Evolutionary conservation across 1,140 invertebrate genomes (phyloP), one percentile per base, ranked within the genome.

Genomic region (Acromyrmex echinatior): DNA sequence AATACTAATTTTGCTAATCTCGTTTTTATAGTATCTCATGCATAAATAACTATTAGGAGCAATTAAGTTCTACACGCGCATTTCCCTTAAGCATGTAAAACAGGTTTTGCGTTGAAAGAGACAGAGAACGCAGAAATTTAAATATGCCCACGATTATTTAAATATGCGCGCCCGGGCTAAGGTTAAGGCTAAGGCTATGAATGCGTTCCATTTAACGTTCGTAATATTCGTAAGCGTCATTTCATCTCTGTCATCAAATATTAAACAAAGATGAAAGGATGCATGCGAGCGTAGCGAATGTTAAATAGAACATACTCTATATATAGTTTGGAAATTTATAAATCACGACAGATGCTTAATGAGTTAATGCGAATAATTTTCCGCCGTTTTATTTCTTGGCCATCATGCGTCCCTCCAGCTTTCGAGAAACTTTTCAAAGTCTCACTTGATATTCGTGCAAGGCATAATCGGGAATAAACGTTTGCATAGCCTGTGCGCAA

Each of bases 391-490:
- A 70, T 79, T 85, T 45, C 60, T 63, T 56, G 35, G 39, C 25
- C 31, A 21, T 21, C 49, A 18, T 25, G 53, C 35, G 12, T 60
- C 21, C 51, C 28, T 51, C 49, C 6, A 16, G 21, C 21, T 79
- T 86, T 21, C 14, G 18, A 86, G 82, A 79, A 86, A 68, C 49
- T 79, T 56, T 58, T 66, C 60, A 79, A 53, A 79, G 63, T 16
- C 25, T 56, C 49, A 12, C n/a, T 49, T 79, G 31, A 78, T 79
- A 66, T 56, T 56, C 45, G 25, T 79, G 74, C 21, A 79, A n/a
- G n/a, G 45, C 18, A 45, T 79, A 86, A 78, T 86, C 82, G 21
- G 28, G 25, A 77, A 79, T 86, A 66, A 86, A 79, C 18, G 49
- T 79, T 86, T 86, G 60, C 51, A 65, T 28, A 79, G 82, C 31